A percentile compares a stretch with the other conserved stretches of the same genome.
phyloP scores from a whole-genome alignment of 2,113 vertebrate genomes.

The Lipotes vexillifer region DNA sequence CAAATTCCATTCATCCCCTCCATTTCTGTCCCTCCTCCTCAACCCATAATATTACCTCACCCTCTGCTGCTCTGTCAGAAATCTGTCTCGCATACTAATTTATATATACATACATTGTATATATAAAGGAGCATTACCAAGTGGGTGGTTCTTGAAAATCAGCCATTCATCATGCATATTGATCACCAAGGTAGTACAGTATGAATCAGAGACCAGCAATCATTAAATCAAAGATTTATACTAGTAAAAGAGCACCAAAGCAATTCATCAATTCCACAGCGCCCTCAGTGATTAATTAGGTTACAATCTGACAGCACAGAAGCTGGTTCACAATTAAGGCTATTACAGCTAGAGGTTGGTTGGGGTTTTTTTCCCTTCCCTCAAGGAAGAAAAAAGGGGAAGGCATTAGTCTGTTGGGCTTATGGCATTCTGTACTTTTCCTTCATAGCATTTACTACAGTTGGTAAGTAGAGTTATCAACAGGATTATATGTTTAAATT shows the following conservation, averaged over 20 bases:
- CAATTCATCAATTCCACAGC: conserved; percentile 85
- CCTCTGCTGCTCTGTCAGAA: conserved; percentile 45
- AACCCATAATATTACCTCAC: conserved; percentile 63
- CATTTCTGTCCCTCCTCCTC: background rate
- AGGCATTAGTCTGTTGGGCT: background rate
- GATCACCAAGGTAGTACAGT: conserved; percentile 83
- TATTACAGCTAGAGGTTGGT: conserved; percentile 72
- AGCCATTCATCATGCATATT: conserved; percentile 91
- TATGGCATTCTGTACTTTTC: background rate
- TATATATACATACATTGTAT: conserved; percentile 27
- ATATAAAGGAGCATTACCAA: conserved; percentile 75
- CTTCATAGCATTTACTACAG: background rate
- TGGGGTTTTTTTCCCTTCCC: background rate
- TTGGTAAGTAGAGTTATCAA: conserved; percentile 12
- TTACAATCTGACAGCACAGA: conserved; percentile 79
- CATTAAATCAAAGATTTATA: conserved; percentile 93
- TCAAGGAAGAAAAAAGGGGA: background rate
- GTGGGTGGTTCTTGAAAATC: conserved; percentile 85
- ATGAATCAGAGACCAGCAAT: conserved; percentile 90
- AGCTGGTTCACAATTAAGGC: conserved; percentile 79
- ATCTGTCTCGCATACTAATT: conserved; percentile 54
- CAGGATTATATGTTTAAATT: background rate
- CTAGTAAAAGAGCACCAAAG: conserved; percentile 89
- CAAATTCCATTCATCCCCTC: conserved; percentile 27
- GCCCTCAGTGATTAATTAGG: conserved; percentile 90